Percentiles rank a stretch among this genome's conserved stretches.
phyloP scores from a whole-genome alignment of 2,113 vertebrate species.

The Corvus moneduloides region DNA sequence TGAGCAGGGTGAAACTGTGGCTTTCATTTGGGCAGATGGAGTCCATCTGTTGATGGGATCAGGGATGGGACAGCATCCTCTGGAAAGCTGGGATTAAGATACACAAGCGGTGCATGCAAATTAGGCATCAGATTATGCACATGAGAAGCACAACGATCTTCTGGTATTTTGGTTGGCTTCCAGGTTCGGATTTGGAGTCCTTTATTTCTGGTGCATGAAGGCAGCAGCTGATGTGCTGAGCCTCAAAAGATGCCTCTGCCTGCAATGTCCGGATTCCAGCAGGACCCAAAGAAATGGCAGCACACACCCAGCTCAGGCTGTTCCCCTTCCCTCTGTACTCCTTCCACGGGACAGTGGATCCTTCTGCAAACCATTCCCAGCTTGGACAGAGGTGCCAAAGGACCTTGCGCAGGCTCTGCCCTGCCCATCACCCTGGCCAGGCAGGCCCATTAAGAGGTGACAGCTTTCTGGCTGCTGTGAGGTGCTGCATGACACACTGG shows the following conservation, averaged over 20 bases:
- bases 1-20: neutral
- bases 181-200: constrained; percentile 14
- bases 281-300: neutral
- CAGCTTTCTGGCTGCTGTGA: constrained; percentile 27
- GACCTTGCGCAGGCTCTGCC: neutral
- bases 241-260: constrained; percentile 14
- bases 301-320: neutral
- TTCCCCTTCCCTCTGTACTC: neutral
- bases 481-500: constrained; percentile 4
- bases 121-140: constrained; percentile 47
- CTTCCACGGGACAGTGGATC: neutral
- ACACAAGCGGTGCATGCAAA: neutral
- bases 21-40: constrained; percentile 29
- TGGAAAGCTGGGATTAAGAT: constrained; percentile 59
- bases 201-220: constrained; percentile 28
- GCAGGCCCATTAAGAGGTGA: neutral
- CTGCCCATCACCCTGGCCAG: neutral
- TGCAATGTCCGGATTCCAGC: neutral
- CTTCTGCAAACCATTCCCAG: neutral
- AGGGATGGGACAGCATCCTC: neutral
- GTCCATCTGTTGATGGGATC: constrained; percentile 42
- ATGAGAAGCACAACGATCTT: neutral
- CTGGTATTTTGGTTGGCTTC: constrained; percentile 43
- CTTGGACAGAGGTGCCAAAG: neutral
- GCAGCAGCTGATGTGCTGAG: constrained; percentile 45